These are phyloP conservation scores for Calyptomena viridis DNA, from an alignment of 2,113 vertebrate genomes.

Conservation along the genomic window DNA sequence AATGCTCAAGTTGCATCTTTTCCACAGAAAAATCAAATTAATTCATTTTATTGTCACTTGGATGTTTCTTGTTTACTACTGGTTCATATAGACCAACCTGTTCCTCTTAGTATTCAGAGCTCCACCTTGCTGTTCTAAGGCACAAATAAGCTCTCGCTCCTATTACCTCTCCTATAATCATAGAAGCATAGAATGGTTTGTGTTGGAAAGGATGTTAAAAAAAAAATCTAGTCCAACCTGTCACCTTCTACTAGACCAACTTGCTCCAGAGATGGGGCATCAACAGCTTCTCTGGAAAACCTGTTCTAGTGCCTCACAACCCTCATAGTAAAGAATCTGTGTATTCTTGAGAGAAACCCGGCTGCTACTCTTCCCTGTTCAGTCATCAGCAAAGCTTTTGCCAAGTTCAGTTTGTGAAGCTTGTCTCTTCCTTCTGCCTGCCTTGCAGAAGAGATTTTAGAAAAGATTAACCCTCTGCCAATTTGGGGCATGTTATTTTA, in stretches of 20 bases:
- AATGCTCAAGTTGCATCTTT: slow-evolving; percentile 1
- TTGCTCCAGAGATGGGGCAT: background rate
- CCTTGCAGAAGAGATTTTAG: background rate
- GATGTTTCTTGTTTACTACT: background rate
- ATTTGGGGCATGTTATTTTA: background rate
- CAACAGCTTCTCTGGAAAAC: background rate
- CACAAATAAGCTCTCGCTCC: background rate
- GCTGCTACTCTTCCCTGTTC: background rate
- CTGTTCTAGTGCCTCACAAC: background rate
- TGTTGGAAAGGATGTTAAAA: background rate
- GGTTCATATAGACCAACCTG: background rate
- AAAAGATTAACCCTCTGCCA: background rate
- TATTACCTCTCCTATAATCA: background rate
- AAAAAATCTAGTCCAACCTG: background rate
- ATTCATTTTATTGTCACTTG: background rate
- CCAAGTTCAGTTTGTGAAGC: background rate
- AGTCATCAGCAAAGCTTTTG: background rate
- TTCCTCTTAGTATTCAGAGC: background rate
- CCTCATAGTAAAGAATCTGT: no score
- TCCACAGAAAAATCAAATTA: background rate
- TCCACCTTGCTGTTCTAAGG: background rate
- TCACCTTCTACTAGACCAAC: background rate
- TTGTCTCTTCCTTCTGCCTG: background rate
- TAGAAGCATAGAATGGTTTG: background rate
- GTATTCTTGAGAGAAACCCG: background rate